phyloP scores from a whole-genome alignment of 2,797 vertebrate species.

The Australoheros facetus region DNA sequence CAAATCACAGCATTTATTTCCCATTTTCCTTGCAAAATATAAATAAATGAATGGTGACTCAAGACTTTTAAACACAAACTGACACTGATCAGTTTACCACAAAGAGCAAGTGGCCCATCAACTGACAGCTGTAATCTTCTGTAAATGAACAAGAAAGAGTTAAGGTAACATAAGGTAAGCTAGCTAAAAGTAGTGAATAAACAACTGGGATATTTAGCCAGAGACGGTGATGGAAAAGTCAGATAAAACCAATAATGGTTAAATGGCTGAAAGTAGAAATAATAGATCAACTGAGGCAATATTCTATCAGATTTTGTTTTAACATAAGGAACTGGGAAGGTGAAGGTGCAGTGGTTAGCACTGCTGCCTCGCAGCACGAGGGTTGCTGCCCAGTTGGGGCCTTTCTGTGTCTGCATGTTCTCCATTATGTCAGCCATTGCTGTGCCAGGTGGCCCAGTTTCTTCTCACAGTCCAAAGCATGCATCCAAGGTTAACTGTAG shows the following conservation, averaged over 20 bases:
- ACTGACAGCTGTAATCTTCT: not conserved
- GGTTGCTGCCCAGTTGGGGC: not conserved
- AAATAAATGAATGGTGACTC: no score
- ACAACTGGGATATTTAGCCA: not conserved
- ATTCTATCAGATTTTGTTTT: not conserved
- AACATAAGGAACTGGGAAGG: not conserved
- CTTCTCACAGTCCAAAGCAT: not conserved
- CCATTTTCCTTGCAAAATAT: not conserved
- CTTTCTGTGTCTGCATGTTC: not conserved
- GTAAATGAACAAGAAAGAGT: not conserved
- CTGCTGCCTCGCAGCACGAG: not conserved
- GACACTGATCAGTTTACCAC: not conserved
- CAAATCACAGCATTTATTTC: not conserved
- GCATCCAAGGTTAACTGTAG: not conserved
- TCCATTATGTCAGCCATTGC: not conserved
- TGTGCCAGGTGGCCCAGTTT: not conserved
- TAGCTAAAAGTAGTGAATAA: not conserved
- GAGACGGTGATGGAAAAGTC: not conserved
- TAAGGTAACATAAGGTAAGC: not conserved
- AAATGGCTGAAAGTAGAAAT: not conserved
- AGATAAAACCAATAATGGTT: not conserved
- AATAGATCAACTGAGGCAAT: not conserved
- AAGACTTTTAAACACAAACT: not conserved
- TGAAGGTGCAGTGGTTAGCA: not conserved
- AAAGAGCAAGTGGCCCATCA: not conserved